Evolutionary conservation across 2,113 vertebrate species (phyloP), one percentile per base, ranked within the genome.

Genomic region (Phyllopteryx taeniolatus): DNA sequence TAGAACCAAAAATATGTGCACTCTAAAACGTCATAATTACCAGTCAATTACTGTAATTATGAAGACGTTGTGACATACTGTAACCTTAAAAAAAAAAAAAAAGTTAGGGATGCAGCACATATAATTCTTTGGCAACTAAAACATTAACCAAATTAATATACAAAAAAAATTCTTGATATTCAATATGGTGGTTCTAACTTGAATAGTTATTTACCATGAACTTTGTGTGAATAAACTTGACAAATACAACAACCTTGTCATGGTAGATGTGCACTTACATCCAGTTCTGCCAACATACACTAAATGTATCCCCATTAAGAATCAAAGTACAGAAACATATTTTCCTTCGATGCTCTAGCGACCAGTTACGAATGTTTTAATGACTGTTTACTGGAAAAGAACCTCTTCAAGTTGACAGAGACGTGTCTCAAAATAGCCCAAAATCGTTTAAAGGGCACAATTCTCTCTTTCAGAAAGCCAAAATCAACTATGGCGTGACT

Each of bases 381-480:
- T 76, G 83, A 81, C 85, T 44, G 65, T 39, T 39, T 39, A 39
- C 57, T 76, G 77, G 73, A 79, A 88, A 90, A 86, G 54, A 1
- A 54, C 42, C 54, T 83, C 74, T 79, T 75, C 71, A 65, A 79
- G 75, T 51, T 19, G 35, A 42, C 71, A 35, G 62, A 43, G 43
- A 8, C 22, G 15, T 70, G 75, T 67, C 20, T 59, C 65, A 61
- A 69, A 68, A 31, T 15, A 62, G 64, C 51, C 68, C 73, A 60
- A 74, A 71, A 57, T 53, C 0, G 60, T 82, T 83, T 73, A 78
- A 78, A 76, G 72, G 75, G 17, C 8, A 15, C 71, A 68, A 73
- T 69, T 60, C 59, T 46, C 46, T 75, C 65, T 75, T 73, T 73
- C 27, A 66, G 14, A 51, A 39, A 54, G 74, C 85, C 87, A 87